Evolutionary conservation across 2,797 vertebrate species (phyloP).

Genomic region (Hippoglossus hippoglossus): DNA sequence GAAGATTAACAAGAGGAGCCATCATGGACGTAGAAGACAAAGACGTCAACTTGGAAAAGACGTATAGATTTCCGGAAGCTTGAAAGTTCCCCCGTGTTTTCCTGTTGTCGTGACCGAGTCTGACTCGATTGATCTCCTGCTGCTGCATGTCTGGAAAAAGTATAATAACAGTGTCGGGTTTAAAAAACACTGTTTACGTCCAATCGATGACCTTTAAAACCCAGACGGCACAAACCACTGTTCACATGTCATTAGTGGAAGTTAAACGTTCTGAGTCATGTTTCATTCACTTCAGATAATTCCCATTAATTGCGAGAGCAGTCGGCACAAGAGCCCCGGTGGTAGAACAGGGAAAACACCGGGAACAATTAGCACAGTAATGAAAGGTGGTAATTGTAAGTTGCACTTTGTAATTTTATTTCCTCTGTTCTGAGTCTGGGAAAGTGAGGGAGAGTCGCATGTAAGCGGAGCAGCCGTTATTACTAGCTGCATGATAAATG

Average conservation of each 20-base stretch:
- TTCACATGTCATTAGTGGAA: background rate
- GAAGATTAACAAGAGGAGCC: too few relatives aligned
- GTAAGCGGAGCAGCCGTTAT: slow-evolving; percentile 55
- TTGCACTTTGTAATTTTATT: slow-evolving; percentile 37
- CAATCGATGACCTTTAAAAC: slow-evolving; percentile 20
- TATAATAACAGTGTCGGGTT: background rate
- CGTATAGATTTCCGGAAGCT: too few relatives aligned
- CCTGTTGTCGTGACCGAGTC: too few relatives aligned
- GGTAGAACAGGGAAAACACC: background rate
- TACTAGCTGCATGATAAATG: slow-evolving; percentile 62
- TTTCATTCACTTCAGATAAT: slow-evolving; percentile 22
- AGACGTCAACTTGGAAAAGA: too few relatives aligned
- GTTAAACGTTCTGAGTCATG: slow-evolving; percentile 6
- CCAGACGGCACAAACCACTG: background rate
- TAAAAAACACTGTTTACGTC: background rate
- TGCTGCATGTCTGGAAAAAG: background rate
- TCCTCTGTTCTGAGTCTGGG: background rate
- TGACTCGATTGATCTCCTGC: too few relatives aligned
- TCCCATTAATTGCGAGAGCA: slow-evolving; percentile 27
- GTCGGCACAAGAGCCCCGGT: background rate
- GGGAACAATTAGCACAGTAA: slow-evolving; percentile 31
- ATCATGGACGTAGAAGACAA: too few relatives aligned
- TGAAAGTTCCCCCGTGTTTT: background rate
- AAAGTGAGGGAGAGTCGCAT: slow-evolving; percentile 20
- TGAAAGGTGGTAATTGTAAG: slow-evolving; percentile 59